Evolutionary conservation across 2,797 vertebrate genomes (phyloP), one percentile per base, ranked within the genome.

Genomic region (Pseudochirops corinnae): DNA sequence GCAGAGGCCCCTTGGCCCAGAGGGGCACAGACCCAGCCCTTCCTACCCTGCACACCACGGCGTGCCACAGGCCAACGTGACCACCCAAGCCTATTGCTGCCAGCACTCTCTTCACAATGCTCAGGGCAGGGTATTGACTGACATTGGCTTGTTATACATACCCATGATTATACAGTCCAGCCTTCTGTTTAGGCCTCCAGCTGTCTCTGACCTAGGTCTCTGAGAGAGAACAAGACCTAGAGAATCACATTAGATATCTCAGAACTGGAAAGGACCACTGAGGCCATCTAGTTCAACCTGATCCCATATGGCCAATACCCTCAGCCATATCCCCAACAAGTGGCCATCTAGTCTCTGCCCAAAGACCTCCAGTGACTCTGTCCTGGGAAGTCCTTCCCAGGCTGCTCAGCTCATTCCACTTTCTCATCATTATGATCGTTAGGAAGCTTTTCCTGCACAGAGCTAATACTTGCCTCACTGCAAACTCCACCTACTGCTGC

Each of bases 161-260:
- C 74, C 21, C 21, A 82, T 12, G 21, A 24, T 39, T 82, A 46
- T 39, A 46, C 74, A 82, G 39, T 39, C 7, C 74, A 46, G 39
- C 3, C 74, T 46, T 82, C 39, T 82, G 39, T 82, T 74, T 46
- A 21, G 39, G 74, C 74, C 21, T 82, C 74, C 74, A 82, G 74
- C 74, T 46, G 74, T 82, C 74, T 82, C 74, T 82, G 74, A 82
- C 74, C 74, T 82, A 82, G 74, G 74, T 46, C 74, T 82, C 39
- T 46, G 39, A 39, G 39, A 39, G 18, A 82, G 39, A 24, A 11
- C 39, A 21, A 82, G 74, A 82, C 74, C 74, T 46, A 46, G 21
- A 82, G 74, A 82, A 82, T 39, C 74, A 39, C 39, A 46, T 24
- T 2, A 46, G n/a, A 39, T 9, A 82, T 74, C 16, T 21, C 16